Evolutionary conservation across 1,140 invertebrate genomes (phyloP).

Genomic region (Hirudo medicinalis): DNA sequence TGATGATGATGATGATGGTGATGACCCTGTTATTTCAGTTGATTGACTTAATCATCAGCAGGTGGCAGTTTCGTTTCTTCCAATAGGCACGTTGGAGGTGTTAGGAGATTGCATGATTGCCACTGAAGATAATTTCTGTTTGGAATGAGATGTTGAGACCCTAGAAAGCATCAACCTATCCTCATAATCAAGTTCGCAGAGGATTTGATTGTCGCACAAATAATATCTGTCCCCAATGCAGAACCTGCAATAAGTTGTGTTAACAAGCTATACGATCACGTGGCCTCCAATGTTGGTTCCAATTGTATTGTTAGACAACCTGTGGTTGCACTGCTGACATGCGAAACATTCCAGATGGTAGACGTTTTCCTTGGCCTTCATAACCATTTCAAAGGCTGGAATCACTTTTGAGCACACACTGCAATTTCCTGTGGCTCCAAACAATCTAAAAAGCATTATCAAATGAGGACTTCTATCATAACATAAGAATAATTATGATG

Average conservation of each 20-base stretch:
- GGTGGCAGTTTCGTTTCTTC: conserved; percentile 16
- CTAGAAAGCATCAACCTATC: conserved; percentile 73
- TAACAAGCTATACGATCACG: background rate
- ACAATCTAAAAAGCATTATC: conserved; percentile 53
- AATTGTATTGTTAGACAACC: conserved; percentile 47
- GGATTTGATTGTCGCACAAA: conserved; percentile 79
- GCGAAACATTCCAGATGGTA: conserved; percentile 92
- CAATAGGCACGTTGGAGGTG: conserved; percentile 13
- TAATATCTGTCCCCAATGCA: conserved; percentile 86
- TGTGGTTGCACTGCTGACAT: conserved; percentile 88
- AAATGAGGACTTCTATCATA: background rate
- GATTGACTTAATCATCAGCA: background rate
- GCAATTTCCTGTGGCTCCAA: conserved; percentile 79
- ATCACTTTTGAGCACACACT: conserved; percentile 73
- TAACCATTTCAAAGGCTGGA: conserved; percentile 91
- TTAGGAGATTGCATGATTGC: conserved; percentile 17
- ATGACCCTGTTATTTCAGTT: background rate
- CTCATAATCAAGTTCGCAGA: conserved; percentile 86
- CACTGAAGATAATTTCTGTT: conserved; percentile 7
- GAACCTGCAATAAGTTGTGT: conserved; percentile 52
- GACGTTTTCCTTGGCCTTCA: conserved; percentile 81
- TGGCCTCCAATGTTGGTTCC: background rate
- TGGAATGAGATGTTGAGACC: conserved; percentile 49
- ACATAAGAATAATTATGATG: too few relatives aligned
- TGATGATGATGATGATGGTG: conserved; percentile 3